Evolutionary conservation across 2,113 vertebrate genomes (phyloP).

Genomic region (Rhagologus leucostigma): DNA sequence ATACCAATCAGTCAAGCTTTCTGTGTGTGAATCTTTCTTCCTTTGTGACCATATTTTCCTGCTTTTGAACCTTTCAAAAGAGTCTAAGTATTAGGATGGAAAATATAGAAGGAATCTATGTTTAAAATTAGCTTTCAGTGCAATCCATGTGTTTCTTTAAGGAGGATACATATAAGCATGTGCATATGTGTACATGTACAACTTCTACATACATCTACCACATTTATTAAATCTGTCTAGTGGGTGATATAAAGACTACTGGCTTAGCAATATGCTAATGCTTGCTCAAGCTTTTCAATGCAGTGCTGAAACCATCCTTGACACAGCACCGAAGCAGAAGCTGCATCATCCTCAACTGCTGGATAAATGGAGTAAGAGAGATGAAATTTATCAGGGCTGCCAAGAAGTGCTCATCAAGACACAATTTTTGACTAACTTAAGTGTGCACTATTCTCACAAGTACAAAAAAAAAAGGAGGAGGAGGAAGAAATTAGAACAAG

Average conservation of each 20-base stretch:
- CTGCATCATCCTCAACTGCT: neutral
- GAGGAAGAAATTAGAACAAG: neutral
- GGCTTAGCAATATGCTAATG: neutral
- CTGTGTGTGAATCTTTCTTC: neutral
- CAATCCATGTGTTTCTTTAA: neutral
- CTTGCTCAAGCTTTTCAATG: slow-evolving; percentile 40
- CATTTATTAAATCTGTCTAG: neutral
- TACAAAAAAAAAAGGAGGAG: neutral
- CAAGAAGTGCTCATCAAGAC: slow-evolving; percentile 30
- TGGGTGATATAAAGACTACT: neutral
- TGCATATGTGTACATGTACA: neutral
- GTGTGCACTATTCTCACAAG: neutral
- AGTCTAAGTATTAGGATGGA: neutral
- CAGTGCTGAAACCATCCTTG: slow-evolving; percentile 20
- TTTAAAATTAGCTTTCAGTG: neutral
- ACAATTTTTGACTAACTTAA: neutral
- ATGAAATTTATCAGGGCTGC: slow-evolving; percentile 15
- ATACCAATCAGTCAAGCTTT: neutral
- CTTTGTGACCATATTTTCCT: neutral
- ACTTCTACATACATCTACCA: neutral
- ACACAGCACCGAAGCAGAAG: slow-evolving; percentile 5
- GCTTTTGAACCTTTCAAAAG: neutral
- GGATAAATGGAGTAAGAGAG: slow-evolving; percentile 32
- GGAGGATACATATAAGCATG: neutral
- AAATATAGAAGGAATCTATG: neutral